Evolutionary conservation across 2,888 invertebrate genomes (phyloP), one percentile per base, ranked within the genome.

Genomic region (Gibbula magus): DNA sequence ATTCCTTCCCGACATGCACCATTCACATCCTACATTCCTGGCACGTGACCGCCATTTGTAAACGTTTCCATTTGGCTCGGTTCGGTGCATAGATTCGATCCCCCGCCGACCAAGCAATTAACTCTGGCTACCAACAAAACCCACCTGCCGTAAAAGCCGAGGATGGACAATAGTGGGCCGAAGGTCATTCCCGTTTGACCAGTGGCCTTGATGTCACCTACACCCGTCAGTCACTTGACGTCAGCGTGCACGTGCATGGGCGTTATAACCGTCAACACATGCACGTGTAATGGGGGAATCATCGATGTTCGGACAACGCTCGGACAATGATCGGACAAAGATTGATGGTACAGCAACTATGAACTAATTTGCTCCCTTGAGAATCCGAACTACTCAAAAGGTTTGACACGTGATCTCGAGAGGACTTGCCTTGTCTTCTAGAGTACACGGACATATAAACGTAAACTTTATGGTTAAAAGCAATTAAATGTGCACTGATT

Each of bases 121-220:
- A 70, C 70, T 39, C 70, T 70, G 39, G 35, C 70, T 39, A 70
- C 39, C 39, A 39, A 39, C 35, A 70, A n/a, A 70, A 1, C 35
- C 35, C 39, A 35, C 70, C 39, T 70, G 39, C 20, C 16, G 39
- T 32, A 39, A 39, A 32, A 18, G 25, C 8, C 35, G 70, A n/a
- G 5, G 35, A 70, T 29, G 39, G 35, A 70, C 70, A 70, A 70
- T 70, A 35, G 39, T 35, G n/a, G 18, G 20, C 70, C 29, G n/a
- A 32, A 20, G 20, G 70, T 70, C 70, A 70, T 70, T 70, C 18
- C 39, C 35, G 70, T 35, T 35, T 70, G 70, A 70, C 70, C 70
- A 39, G 70, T 70, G 35, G 20, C 39, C 32, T 18, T 8, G 39
- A 35, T 70, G 32, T 35, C 20, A 20, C 39, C 29, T 39, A 25